Base-by-base conservation (phyloP, 2,113 vertebrate species). In the Microtus ochrogaster region DNA sequence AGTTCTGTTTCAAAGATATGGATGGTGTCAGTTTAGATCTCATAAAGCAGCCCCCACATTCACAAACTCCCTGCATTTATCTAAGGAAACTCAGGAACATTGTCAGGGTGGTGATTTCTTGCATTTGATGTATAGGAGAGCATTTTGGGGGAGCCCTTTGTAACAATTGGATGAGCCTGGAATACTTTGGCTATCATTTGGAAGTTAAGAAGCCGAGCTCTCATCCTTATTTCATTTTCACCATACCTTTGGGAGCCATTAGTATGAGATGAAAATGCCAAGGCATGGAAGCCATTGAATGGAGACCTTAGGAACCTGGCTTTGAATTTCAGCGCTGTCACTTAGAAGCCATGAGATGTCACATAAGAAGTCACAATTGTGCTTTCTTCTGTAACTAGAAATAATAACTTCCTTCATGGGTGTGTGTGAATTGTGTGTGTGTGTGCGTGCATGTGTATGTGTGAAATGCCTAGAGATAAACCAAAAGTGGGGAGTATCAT, bases 51-150 rank as follows among this genome's bases (percentile, higher is more conserved):
- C 49, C 30, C 21, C 55, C 21, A 41, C 97, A 47, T 92, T 76
- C 78, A 96, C 52, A 96, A 74, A 9, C 68, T 33, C 79, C 4
- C 26, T 93, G 49, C 77, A 21, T 89, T 97, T 92, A 49, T 52
- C 47, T 77, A 92, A 26, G 77, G 77, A 94, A 94, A 6, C 6
- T 30, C 6, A 14, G 22, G 21, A 52, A 3, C 26, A n/a, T 11
- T 92, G 22, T 79, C 10, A 28, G 28, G 93, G 44, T 11, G 10
- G 22, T 88, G 4, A 28, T 89, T 92, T 14, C 49, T 96, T 96
- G 68, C 1, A 0, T 72, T 95, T 73, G 94, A 78, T 2, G 77
- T 85, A 21, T 13, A 95, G 81, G 44, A 84, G 0, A 89, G 3
- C 3, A 24, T 61, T 7, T 89, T 93, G 92, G 89, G 89, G 1